Conservation (phyloP, 2,113 vertebrate species). For the Brachyistius frenatus region DNA sequence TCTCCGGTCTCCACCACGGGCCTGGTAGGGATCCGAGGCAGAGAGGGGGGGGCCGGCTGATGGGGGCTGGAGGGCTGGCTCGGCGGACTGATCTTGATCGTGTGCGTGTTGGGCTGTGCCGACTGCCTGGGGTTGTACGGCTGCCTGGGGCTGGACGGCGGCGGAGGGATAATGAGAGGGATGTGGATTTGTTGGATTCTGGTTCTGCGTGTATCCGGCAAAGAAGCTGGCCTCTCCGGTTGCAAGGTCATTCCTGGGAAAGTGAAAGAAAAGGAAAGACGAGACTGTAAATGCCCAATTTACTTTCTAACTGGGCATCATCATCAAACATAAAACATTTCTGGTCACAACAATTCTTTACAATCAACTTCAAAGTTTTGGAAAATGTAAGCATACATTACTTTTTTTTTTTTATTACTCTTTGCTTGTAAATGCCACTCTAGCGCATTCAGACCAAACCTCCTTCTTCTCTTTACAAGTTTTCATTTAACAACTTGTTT, state of each 20-base stretch:
- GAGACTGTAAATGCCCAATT: not conserved
- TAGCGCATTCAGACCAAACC: conserved; percentile 8
- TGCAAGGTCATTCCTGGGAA: conserved; percentile 62
- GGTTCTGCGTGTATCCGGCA: conserved; percentile 62
- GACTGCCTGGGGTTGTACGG: conserved; percentile 53
- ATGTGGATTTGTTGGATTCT: conserved; percentile 79
- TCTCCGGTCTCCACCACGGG: conserved; percentile 89
- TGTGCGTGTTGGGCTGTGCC: conserved; percentile 52
- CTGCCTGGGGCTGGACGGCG: conserved; percentile 53
- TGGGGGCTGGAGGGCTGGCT: conserved; percentile 55
- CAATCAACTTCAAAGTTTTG: not conserved
- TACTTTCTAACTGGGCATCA: too few species aligned
- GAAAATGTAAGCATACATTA: not conserved
- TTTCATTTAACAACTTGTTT: conserved; percentile 29
- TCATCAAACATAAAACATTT: not conserved
- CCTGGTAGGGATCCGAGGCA: conserved; percentile 28
- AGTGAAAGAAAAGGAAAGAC: conserved; percentile 33
- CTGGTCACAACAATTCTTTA: not conserved
- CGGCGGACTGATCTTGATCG: conserved; percentile 27
- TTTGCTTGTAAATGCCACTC: conserved; percentile 34
- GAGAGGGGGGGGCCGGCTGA: conserved; percentile 39
- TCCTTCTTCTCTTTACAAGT: conserved; percentile 34
- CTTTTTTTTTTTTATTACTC: not conserved
- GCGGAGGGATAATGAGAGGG: conserved; percentile 75
- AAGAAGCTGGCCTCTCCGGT: conserved; percentile 62